Conservation (phyloP, 64 coral and sea anemone species). For the Cladopsammia gracilis region DNA sequence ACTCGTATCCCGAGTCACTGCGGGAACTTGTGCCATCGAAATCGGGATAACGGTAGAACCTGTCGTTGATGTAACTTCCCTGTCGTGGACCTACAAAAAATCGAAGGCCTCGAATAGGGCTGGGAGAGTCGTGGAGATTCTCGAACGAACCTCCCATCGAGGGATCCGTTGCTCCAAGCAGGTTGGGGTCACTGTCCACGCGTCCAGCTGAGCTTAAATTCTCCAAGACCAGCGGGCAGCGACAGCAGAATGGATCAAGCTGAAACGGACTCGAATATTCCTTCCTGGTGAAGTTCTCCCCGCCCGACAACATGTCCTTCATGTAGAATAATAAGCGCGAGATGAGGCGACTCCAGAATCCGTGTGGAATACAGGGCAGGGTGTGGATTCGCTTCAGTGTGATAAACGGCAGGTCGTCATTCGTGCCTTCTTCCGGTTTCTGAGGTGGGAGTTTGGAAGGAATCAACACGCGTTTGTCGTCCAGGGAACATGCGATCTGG, state of each 20-base stretch:
- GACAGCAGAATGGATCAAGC: conserved; percentile 64
- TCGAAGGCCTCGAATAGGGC: background rate
- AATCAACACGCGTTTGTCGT: conserved; percentile 85
- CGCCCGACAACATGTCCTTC: conserved; percentile 84
- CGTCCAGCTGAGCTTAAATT: background rate
- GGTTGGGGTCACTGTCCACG: background rate
- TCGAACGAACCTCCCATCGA: conserved; percentile 3
- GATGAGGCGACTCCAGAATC: conserved; percentile 94
- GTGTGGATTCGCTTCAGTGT: conserved; percentile 84
- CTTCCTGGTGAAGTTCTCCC: background rate
- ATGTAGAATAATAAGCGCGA: conserved; percentile 87
- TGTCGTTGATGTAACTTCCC: conserved; percentile 25
- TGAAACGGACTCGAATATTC: conserved; percentile 40
- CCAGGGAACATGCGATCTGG: conserved; percentile 92
- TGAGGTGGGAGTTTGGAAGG: conserved; percentile 88
- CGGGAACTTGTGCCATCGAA: background rate
- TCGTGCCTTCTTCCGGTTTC: conserved; percentile 75
- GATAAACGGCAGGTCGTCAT: conserved; percentile 65
- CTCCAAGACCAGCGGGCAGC: conserved; percentile 15
- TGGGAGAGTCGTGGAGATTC: background rate
- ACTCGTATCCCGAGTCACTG: conserved; percentile 42
- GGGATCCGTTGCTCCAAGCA: background rate
- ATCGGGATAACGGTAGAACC: conserved; percentile 16
- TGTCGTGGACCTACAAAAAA: background rate
- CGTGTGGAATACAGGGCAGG: conserved; percentile 84